Percentiles rank a stretch among this genome's conserved stretches.
Conservation (phyloP, 2,888 invertebrate species). For the Philereme vetulata region DNA sequence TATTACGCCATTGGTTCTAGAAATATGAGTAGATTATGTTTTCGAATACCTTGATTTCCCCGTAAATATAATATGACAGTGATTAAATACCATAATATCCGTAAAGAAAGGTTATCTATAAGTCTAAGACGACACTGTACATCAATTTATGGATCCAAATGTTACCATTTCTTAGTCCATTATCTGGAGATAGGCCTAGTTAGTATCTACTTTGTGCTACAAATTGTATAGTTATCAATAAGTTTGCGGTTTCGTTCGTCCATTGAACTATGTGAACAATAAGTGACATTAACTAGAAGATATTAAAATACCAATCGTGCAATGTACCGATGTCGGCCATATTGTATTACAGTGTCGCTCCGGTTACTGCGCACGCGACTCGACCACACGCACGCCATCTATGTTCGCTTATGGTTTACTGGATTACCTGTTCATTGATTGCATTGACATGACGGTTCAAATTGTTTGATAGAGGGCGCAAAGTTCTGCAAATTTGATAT, state of each 20-base stretch:
- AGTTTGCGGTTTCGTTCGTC: constrained; percentile 58
- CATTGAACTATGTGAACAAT: constrained; percentile 77
- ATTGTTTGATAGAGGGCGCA: constrained; percentile 13
- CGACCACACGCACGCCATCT: constrained; percentile 82
- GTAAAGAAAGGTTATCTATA: too few relatives aligned
- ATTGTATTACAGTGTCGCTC: constrained; percentile 82
- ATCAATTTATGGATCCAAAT: too few relatives aligned
- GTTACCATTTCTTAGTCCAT: too few relatives aligned
- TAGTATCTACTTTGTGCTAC: too few relatives aligned
- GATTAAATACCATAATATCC: too few relatives aligned
- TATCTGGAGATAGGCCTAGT: too few relatives aligned
- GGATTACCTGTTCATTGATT: constrained; percentile 48
- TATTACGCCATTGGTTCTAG: too few relatives aligned
- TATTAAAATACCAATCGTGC: constrained; percentile 81
- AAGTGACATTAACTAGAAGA: constrained; percentile 74
- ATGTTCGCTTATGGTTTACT: constrained; percentile 58
- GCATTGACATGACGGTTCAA: constrained; percentile 42
- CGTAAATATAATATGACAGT: too few relatives aligned
- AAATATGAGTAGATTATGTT: too few relatives aligned
- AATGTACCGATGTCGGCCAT: constrained; percentile 78
- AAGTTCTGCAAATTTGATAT: constrained; percentile 1
- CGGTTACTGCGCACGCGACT: constrained; percentile 80
- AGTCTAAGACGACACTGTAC: too few relatives aligned
- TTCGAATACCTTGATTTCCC: too few relatives aligned
- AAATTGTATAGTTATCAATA: not conserved